Conservation (phyloP, 2,113 vertebrate species). For the Neolamprologus toae region DNA sequence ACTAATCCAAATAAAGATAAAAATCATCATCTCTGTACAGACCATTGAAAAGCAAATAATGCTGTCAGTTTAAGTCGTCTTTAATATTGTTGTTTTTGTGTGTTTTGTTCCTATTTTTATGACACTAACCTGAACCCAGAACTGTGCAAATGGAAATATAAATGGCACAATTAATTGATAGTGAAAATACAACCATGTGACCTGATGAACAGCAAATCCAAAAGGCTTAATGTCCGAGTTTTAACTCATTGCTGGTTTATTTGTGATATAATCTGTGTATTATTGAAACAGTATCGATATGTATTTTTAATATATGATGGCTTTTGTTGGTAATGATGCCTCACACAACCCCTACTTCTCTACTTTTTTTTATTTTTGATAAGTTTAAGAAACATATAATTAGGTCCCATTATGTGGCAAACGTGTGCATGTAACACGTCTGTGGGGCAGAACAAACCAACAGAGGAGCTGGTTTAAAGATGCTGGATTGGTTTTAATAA, state of each 20-base stretch:
- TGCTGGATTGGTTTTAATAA: neutral
- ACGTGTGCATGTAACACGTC: neutral
- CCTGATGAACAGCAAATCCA: neutral
- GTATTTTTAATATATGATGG: neutral
- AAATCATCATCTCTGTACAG: neutral
- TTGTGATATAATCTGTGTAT: neutral
- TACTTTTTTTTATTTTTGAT: neutral
- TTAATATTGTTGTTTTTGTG: neutral
- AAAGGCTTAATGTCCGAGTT: neutral
- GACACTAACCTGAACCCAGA: neutral
- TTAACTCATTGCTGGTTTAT: neutral
- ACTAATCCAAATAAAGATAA: neutral
- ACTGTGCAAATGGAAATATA: neutral
- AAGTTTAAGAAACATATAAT: neutral
- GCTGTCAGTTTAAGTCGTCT: neutral
- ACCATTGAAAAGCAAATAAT: neutral
- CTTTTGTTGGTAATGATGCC: neutral
- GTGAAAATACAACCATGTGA: neutral
- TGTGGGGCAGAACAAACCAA: neutral
- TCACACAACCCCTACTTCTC: neutral
- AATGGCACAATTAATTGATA: neutral
- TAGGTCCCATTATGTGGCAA: neutral
- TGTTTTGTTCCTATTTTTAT: neutral
- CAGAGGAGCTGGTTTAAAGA: neutral
- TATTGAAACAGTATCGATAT: neutral